A percentile compares a stretch with the other conserved stretches of the same genome.
Evolutionary conservation across 2,113 vertebrate genomes (phyloP).

Genomic region (Chloropsis hardwickii): DNA sequence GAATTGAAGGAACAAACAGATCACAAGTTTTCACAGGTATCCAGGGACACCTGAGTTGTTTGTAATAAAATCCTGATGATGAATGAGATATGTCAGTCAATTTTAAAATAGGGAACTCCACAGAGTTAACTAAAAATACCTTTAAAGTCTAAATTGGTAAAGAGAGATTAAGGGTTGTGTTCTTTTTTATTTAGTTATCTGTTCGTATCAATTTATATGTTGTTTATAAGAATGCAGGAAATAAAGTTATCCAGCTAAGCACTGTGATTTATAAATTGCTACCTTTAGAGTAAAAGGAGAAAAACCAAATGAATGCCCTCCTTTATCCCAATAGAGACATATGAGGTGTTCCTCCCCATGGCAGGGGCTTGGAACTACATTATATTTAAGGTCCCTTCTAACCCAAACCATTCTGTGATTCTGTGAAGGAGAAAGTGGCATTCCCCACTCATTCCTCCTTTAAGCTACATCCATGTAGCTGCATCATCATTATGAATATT

Average conservation of each 20-base stretch:
- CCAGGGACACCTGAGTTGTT: not conserved
- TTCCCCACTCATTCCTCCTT: not conserved
- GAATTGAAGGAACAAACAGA: not conserved
- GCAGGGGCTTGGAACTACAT: not conserved
- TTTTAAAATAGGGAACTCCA: not conserved
- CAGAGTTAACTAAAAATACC: not conserved
- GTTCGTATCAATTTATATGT: not conserved
- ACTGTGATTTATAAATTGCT: not conserved
- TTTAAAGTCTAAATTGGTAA: not conserved
- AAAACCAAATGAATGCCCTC: not conserved
- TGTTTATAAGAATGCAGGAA: not conserved
- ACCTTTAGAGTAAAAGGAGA: not conserved
- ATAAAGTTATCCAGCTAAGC: not conserved
- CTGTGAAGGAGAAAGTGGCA: not conserved
- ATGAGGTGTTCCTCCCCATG: not conserved
- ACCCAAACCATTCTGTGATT: not conserved
- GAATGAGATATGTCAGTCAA: not conserved
- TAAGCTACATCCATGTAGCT: not conserved
- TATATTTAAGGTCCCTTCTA: not conserved
- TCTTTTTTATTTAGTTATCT: not conserved
- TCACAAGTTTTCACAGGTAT: not conserved
- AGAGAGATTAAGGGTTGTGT: not conserved
- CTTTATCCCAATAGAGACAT: accelerated
- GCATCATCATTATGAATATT: not conserved
- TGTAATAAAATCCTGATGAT: not conserved